These are phyloP conservation scores for Oscheius onirici DNA, from an alignment of 2,888 invertebrate species.

Conservation along the genomic window DNA sequence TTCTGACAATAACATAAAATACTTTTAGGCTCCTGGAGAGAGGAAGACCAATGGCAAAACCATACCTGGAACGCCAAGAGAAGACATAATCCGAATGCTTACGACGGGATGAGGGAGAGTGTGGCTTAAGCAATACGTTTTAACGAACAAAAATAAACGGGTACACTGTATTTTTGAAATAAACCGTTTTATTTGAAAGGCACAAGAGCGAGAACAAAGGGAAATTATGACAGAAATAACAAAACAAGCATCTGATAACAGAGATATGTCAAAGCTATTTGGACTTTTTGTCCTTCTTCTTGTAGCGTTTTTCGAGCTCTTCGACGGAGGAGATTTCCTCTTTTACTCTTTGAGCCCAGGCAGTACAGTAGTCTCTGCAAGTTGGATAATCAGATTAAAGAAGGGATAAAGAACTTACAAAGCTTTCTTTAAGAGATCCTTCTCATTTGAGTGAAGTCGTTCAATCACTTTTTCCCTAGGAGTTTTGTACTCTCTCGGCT, in stretches of 20 bases:
- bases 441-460: not conserved
- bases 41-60: slow-evolving; percentile 20
- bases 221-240: not conserved
- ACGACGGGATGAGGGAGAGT: slow-evolving; percentile 34
- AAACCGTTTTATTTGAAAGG: not conserved
- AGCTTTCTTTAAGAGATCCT: slow-evolving; percentile 3
- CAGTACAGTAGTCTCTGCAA: not conserved
- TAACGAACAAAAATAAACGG: not conserved
- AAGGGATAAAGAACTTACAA: not conserved
- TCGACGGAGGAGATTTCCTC: not conserved
- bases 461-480: slow-evolving; percentile 8
- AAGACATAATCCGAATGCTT: slow-evolving; percentile 7
- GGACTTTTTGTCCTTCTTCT: slow-evolving; percentile 18
- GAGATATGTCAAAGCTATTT: no score
- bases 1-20: not conserved
- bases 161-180: not conserved
- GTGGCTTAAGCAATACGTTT: slow-evolving; percentile 25
- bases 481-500: not conserved
- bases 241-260: slow-evolving; percentile 1
- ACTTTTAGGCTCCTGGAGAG: slow-evolving; percentile 34
- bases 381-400: not conserved
- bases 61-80: slow-evolving; percentile 35
- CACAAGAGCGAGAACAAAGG: not conserved
- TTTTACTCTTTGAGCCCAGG: not conserved
- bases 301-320: not conserved